These are phyloP conservation scores for Marmota monax DNA, from an alignment of 2,113 vertebrate species.

Conservation along the genomic window DNA sequence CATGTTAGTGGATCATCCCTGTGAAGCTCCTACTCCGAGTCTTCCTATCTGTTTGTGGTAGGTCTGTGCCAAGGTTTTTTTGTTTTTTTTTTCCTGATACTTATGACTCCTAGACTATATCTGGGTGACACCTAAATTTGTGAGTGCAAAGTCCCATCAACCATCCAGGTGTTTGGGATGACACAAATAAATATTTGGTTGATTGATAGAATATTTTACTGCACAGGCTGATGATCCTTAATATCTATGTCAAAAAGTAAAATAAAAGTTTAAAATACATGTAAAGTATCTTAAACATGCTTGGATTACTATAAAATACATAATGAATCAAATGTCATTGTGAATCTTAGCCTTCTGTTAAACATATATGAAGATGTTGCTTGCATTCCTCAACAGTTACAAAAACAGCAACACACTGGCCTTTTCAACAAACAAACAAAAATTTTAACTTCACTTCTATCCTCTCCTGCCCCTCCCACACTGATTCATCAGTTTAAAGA, in stretches of 20 bases:
- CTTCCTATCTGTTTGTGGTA: conserved; percentile 32
- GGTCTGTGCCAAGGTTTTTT: conserved; percentile 8
- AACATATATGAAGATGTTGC: conserved; percentile 30
- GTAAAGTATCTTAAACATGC: neutral
- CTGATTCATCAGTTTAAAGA: conserved; percentile 61
- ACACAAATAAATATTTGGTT: conserved; percentile 55
- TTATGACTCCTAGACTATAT: conserved; percentile 27
- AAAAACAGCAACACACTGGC: conserved; percentile 30
- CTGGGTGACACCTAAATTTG: conserved; percentile 41
- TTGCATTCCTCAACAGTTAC: conserved; percentile 38
- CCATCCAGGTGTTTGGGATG: conserved; percentile 53
- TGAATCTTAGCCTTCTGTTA: conserved; percentile 38
- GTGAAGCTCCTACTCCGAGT: neutral
- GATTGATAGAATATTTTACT: conserved; percentile 49
- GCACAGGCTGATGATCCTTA: conserved; percentile 22
- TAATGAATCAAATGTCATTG: conserved; percentile 26
- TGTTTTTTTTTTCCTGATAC: conserved; percentile 10
- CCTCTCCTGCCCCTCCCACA: neutral
- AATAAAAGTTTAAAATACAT: conserved; percentile 43
- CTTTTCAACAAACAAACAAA: conserved; percentile 54
- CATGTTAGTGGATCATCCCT: neutral
- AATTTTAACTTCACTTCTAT: conserved; percentile 56
- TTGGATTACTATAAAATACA: conserved; percentile 18
- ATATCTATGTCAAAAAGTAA: conserved; percentile 36
- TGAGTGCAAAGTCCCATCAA: conserved; percentile 55